These are phyloP conservation scores for Pristionchus fissidentatus DNA, from an alignment of 2,888 invertebrate species.

Conservation along the genomic window DNA sequence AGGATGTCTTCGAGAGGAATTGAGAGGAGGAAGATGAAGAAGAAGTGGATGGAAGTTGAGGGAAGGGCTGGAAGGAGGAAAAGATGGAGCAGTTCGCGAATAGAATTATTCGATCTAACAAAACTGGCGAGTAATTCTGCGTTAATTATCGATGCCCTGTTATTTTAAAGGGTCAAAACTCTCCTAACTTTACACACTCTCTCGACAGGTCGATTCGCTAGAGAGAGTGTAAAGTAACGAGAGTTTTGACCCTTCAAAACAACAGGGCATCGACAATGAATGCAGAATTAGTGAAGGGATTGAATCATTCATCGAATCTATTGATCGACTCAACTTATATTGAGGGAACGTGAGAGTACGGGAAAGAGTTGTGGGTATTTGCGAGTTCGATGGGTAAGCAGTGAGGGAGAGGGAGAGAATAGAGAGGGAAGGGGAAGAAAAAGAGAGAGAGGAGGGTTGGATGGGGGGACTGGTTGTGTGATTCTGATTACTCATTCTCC, in stretches of 20 bases:
- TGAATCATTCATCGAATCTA: background rate
- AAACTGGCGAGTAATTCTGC: too few relatives aligned
- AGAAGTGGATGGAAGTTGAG: background rate
- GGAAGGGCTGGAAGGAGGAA: background rate
- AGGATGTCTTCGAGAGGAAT: constrained; percentile 10
- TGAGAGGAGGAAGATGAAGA: background rate
- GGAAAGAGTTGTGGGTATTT: constrained; percentile 33
- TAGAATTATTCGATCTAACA: too few relatives aligned
- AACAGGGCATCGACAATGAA: too few relatives aligned
- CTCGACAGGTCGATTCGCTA: too few relatives aligned
- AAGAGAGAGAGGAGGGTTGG: background rate
- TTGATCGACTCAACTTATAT: background rate
- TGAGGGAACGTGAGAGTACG: background rate
- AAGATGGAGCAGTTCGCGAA: too few relatives aligned
- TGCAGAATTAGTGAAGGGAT: too few relatives aligned
- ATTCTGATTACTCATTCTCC: constrained; percentile 31
- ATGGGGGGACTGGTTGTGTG: constrained; percentile 15
- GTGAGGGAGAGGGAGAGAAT: constrained; percentile 12
- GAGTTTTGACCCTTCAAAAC: too few relatives aligned
- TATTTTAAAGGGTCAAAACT: too few relatives aligned
- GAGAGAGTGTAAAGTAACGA: too few relatives aligned
- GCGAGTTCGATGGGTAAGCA: constrained; percentile 40
- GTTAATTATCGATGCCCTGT: too few relatives aligned
- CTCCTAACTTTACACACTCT: too few relatives aligned
- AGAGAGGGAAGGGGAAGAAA: background rate